Conservation (phyloP, 1,140 invertebrate species). For the Phenacoccus solenopsis region DNA sequence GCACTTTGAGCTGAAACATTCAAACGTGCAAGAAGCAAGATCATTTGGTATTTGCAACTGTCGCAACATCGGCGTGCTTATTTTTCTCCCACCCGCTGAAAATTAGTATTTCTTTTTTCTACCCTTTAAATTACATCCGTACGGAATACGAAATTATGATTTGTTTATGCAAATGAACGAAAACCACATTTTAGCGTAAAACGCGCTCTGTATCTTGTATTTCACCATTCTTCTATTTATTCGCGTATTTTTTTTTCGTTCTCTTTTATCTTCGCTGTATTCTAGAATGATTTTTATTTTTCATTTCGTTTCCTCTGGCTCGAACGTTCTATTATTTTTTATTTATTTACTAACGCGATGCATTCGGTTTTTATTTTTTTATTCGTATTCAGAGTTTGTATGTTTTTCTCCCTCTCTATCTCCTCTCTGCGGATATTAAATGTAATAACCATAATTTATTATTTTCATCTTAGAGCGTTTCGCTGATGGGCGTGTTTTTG, state of each 20-base stretch:
- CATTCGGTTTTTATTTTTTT: neutral
- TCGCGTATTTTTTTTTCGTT: neutral
- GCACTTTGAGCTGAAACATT: too few relatives aligned
- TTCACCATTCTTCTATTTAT: neutral
- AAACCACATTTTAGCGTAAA: neutral
- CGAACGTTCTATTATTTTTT: neutral
- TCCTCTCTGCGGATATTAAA: neutral
- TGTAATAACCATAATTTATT: neutral
- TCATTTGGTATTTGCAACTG: too few relatives aligned
- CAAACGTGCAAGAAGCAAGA: too few relatives aligned
- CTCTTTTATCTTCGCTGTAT: neutral
- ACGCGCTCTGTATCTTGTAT: neutral
- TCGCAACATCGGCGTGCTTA: too few relatives aligned
- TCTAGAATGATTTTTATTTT: neutral
- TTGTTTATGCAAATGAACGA: neutral
- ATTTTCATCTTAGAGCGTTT: neutral
- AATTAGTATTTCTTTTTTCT: too few relatives aligned
- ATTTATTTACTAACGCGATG: neutral
- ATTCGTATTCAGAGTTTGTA: neutral
- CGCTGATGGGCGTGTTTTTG: too few relatives aligned
- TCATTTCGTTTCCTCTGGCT: neutral
- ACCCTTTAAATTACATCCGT: neutral
- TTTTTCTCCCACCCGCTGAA: too few relatives aligned
- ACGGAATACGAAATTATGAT: neutral
- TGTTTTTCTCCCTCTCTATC: neutral